Evolutionary conservation across 2,888 invertebrate species (phyloP), one percentile per base, ranked within the genome.

Genomic region (Macaria notata): DNA sequence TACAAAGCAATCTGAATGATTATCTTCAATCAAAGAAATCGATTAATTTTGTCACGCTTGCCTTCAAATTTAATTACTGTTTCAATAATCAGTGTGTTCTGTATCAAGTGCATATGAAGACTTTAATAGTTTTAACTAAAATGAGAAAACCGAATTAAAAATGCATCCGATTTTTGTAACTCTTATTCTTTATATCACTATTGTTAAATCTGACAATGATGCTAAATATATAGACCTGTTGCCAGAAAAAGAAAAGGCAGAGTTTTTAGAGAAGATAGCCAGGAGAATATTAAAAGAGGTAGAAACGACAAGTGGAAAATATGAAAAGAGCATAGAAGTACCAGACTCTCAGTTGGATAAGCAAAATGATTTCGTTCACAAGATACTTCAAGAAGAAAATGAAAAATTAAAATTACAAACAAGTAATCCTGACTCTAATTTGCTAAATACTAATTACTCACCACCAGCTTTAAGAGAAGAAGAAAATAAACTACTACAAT

Each of bases 171-270:
- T 70, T 60, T 56, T 79, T 48, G 9, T 77, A 6, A 58, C 78
- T 46, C 41, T 76, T 45, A 56, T 68, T 46, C 49, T 59, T 29
- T 60, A 49, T 51, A 4, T 1, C n/a, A 59, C 53, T 31, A 41
- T 59, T 36, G 60, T 56, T n/a, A 61, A 52, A 46, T 62, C 64
- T 3, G 64, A 70, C 3, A 78, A 69, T 64, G 71, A 77, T n/a
- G 78, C 68, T 3, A 83, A 80, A 62, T 88, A 81, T 49, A 81
- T 88, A 49, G 83, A 88, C 68, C 66, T 82, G 33, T 65, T 90
- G 9, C 82, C 86, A 0, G 84, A 84, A 39, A 69, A 75, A 31
- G 83, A 86, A 45, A 89, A 88, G 61, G 69, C 78, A 31, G 77
- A 78, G 0, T 85, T 89, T 44, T 60, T 88, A 46, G 77, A 86